Percentiles rank a stretch among this genome's conserved stretches.
These are phyloP conservation scores for Prionace glauca DNA, from an alignment of 2,797 vertebrate genomes.

Conservation along the genomic window DNA sequence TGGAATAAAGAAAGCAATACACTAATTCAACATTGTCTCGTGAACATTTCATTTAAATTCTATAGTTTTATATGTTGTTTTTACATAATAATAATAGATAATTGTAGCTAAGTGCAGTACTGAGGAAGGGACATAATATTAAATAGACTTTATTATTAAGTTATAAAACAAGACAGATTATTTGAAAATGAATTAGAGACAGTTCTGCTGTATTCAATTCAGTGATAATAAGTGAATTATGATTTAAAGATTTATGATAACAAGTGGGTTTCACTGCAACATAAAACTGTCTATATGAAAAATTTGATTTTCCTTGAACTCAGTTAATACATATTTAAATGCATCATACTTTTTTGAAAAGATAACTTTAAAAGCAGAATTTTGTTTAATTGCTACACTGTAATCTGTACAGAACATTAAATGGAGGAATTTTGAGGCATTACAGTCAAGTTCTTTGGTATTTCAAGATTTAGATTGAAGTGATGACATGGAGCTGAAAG, in stretches of 20 bases:
- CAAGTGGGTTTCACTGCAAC: constrained; percentile 10
- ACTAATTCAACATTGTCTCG: neutral
- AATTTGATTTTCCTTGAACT: neutral
- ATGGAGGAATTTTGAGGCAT: constrained; percentile 29
- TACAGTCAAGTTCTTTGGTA: constrained; percentile 30
- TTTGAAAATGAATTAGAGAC: constrained; percentile 19
- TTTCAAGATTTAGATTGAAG: constrained; percentile 32
- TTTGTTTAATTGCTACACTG: constrained; percentile 34
- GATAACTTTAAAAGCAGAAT: constrained; percentile 18
- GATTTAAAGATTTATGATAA: constrained; percentile 19
- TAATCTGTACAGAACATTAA: constrained; percentile 35
- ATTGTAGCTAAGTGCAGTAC: neutral
- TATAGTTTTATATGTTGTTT: neutral
- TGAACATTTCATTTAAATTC: neutral
- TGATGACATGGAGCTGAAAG: neutral
- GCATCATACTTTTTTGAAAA: constrained; percentile 28
- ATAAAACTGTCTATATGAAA: constrained; percentile 11
- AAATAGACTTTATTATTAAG: neutral
- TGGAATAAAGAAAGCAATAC: neutral
- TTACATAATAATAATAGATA: neutral
- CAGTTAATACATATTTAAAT: constrained; percentile 30
- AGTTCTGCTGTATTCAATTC: neutral
- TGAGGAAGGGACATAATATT: neutral
- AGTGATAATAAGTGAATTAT: constrained; percentile 16
- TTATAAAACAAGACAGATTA: constrained; percentile 30